phyloP scores from a whole-genome alignment of 1,140 invertebrate genomes.

The Drosophila chauvacae region DNA sequence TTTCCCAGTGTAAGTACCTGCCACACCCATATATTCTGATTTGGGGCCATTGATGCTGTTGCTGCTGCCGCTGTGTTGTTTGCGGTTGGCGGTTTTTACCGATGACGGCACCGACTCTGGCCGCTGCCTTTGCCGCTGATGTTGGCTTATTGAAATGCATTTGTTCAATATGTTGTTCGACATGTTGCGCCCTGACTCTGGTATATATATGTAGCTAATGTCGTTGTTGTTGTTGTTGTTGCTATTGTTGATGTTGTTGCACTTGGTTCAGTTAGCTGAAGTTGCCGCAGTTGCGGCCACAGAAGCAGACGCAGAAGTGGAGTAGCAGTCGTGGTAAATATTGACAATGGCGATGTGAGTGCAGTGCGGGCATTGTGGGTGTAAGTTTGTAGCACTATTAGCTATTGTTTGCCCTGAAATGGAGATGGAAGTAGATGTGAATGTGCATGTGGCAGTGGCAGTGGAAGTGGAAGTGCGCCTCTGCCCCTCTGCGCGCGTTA shows the following conservation, averaged over 20 bases:
- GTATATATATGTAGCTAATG: constrained; percentile 18
- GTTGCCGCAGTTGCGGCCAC: constrained; percentile 61
- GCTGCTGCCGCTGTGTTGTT: constrained; percentile 37
- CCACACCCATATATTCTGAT: constrained; percentile 29
- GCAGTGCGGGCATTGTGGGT: constrained; percentile 51
- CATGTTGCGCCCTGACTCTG: constrained; percentile 59
- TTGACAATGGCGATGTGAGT: constrained; percentile 73
- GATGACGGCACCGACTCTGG: constrained; percentile 51
- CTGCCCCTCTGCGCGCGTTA: constrained; percentile 14
- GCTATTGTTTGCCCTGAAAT: constrained; percentile 80
- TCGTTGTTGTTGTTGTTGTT: not conserved
- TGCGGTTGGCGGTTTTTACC: constrained; percentile 60
- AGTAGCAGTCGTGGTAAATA: constrained; percentile 77
- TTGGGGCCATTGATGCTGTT: constrained; percentile 25
- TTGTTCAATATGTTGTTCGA: constrained; percentile 81
- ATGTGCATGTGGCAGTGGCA: not conserved
- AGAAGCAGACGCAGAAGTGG: constrained; percentile 38
- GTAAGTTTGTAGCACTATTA: constrained; percentile 82
- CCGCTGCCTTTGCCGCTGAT: constrained; percentile 40
- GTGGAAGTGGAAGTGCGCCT: constrained; percentile 21
- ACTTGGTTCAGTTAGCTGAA: constrained; percentile 66
- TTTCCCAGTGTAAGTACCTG: constrained; percentile 30
- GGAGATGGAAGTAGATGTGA: constrained; percentile 49
- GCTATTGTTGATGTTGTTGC: constrained; percentile 23
- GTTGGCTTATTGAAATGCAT: constrained; percentile 82